Conservation (phyloP, 2,888 invertebrate genomes). For the Cylloceria caligata region DNA sequence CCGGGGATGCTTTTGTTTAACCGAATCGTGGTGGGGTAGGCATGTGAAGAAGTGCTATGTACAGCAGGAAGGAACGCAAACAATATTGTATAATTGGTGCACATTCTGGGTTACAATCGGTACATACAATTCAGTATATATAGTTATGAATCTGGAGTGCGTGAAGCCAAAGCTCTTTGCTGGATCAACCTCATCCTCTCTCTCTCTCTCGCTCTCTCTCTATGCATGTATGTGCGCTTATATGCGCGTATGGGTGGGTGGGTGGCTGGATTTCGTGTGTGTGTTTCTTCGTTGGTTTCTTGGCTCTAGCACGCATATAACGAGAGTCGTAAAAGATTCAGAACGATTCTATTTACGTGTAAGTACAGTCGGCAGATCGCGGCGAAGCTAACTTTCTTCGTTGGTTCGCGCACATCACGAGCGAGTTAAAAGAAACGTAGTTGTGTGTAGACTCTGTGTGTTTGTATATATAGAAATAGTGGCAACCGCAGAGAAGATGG, state of each 20-base stretch:
- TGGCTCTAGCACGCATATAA: conserved; percentile 52
- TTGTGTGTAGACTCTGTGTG: background rate
- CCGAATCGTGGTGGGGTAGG: conserved; percentile 36
- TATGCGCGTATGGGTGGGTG: too few relatives aligned
- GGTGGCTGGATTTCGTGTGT: too few relatives aligned
- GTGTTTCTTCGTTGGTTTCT: conserved; percentile 10
- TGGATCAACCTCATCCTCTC: conserved; percentile 37
- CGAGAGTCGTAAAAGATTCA: conserved; percentile 67
- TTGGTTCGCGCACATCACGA: conserved; percentile 40
- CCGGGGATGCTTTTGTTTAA: conserved; percentile 64
- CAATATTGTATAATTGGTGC: conserved; percentile 39
- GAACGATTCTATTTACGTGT: conserved; percentile 68
- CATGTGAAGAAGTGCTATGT: conserved; percentile 8
- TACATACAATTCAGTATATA: conserved; percentile 8
- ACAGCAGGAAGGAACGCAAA: background rate
- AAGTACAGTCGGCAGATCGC: conserved; percentile 56
- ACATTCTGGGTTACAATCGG: conserved; percentile 32
- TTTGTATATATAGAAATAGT: conserved; percentile 33
- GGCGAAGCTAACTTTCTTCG: conserved; percentile 55
- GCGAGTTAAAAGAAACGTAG: conserved; percentile 59
- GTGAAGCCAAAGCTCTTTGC: conserved; percentile 43
- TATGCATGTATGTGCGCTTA: too few relatives aligned
- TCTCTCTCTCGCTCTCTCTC: conserved; percentile 4
- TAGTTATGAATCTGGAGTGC: conserved; percentile 33
- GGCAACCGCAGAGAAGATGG: conserved; percentile 47